Conservation (phyloP, 2,113 vertebrate genomes). For the Acanthochromis polyacanthus region DNA sequence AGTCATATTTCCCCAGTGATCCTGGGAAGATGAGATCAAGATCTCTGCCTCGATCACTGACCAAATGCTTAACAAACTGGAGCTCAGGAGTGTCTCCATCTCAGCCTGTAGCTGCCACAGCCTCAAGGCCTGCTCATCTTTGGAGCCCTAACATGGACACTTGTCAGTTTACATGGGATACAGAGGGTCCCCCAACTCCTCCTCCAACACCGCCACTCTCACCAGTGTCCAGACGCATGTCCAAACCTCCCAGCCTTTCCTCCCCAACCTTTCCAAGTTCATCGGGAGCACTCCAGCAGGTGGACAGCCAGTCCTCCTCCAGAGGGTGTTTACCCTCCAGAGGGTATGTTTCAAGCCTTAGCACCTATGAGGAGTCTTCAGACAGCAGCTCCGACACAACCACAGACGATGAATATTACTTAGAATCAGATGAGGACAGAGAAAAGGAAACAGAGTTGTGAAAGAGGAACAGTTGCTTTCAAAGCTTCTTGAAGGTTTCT, state of each 20-base stretch:
- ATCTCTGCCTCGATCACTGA: constrained; percentile 76
- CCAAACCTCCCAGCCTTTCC: constrained; percentile 72
- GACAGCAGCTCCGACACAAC: constrained; percentile 90
- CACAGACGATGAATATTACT: constrained; percentile 95
- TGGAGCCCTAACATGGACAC: constrained; percentile 53
- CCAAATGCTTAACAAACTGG: constrained; percentile 66
- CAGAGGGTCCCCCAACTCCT: constrained; percentile 77
- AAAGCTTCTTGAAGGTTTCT: background rate
- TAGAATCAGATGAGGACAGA: constrained; percentile 77
- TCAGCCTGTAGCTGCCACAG: background rate
- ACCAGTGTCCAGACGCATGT: constrained; percentile 72
- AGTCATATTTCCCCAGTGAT: constrained; percentile 41
- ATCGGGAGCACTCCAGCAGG: constrained; percentile 69
- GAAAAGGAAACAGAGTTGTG: constrained; percentile 84
- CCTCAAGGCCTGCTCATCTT: constrained; percentile 35
- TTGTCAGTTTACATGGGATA: constrained; percentile 64
- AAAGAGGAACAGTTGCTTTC: constrained; percentile 33
- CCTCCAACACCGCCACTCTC: constrained; percentile 80
- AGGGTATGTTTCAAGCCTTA: constrained; percentile 69
- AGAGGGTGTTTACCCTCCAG: constrained; percentile 71
- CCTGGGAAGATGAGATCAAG: constrained; percentile 60
- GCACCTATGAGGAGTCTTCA: constrained; percentile 86
- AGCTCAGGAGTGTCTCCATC: constrained; percentile 29
- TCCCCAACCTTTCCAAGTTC: constrained; percentile 63
- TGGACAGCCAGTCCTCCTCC: constrained; percentile 78